Evolutionary conservation across 2,888 invertebrate species (phyloP).

Genomic region (Hydrotaea cyrtoneurina): DNA sequence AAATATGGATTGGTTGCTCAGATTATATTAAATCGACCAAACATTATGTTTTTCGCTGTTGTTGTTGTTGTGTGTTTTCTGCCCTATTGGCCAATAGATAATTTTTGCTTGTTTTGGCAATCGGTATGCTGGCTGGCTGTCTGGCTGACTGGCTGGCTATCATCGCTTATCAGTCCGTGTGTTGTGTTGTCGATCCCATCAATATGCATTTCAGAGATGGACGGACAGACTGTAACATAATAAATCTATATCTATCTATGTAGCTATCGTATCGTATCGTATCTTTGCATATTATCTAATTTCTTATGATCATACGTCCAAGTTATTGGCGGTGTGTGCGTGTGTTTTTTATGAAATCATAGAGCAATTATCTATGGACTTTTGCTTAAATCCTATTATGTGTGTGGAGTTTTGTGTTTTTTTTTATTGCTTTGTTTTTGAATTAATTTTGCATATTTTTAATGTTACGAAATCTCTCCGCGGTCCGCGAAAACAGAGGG

Average conservation of each 20-base stretch:
- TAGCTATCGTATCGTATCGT: conserved; percentile 27
- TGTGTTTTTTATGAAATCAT: conserved; percentile 55
- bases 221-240: conserved; percentile 1
- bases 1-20: conserved; percentile 1
- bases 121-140: conserved; percentile 2
- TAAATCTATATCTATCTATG: conserved; percentile 10
- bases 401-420: conserved; percentile 30
- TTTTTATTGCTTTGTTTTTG: conserved; percentile 52
- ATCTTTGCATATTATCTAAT: conserved; percentile 54
- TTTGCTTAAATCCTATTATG: conserved; percentile 51
- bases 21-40: conserved; percentile 7
- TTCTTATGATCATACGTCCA: conserved; percentile 40
- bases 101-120: not conserved
- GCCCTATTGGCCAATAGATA: conserved; percentile 22
- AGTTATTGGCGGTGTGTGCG: not conserved
- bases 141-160: too few species aligned
- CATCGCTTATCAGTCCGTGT: not conserved
- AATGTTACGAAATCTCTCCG: conserved; percentile 73
- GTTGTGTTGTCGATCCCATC: not conserved
- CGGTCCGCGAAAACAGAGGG: too few species aligned
- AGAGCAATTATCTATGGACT: conserved; percentile 63
- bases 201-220: conserved; percentile 15
- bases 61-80: too few species aligned
- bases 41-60: not conserved
- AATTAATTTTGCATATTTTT: conserved; percentile 69